A percentile compares a stretch with the other conserved stretches of the same genome.
Conservation (phyloP, 2,888 invertebrate species). For the Timema cristinae region DNA sequence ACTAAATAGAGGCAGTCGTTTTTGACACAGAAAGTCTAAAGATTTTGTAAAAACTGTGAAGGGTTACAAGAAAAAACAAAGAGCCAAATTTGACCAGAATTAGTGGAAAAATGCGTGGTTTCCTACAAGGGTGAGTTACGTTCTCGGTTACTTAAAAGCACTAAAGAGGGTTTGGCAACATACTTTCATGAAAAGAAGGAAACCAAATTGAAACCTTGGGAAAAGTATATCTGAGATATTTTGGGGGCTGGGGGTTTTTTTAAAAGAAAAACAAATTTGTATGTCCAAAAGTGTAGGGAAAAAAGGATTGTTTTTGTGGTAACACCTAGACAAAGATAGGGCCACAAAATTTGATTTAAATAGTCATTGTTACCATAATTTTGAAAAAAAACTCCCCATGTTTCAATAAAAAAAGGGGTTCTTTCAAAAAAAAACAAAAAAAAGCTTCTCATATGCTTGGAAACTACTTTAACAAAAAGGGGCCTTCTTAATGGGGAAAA, state of each 20-base stretch:
- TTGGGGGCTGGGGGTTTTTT: neutral
- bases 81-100: too few relatives aligned
- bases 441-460: neutral
- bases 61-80: too few relatives aligned
- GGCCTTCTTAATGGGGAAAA: constrained; percentile 8
- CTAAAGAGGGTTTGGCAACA: constrained; percentile 1
- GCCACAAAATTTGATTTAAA: neutral
- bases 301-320: constrained; percentile 3
- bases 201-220: constrained; percentile 5
- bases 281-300: constrained; percentile 6
- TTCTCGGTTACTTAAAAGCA: neutral
- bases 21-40: too few relatives aligned
- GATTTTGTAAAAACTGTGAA: too few relatives aligned
- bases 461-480: constrained; percentile 6
- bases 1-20: too few relatives aligned
- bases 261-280: neutral
- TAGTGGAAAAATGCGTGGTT: constrained; percentile 5
- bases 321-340: constrained; percentile 16
- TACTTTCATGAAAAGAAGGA: constrained; percentile 5
- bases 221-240: neutral
- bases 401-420: constrained; percentile 4
- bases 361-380: constrained; percentile 13
- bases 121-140: neutral
- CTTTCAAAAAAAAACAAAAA: constrained; percentile 10
- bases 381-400: neutral